Evolutionary conservation across 1,140 invertebrate genomes (phyloP).

Genomic region (Cherax quadricarinatus): DNA sequence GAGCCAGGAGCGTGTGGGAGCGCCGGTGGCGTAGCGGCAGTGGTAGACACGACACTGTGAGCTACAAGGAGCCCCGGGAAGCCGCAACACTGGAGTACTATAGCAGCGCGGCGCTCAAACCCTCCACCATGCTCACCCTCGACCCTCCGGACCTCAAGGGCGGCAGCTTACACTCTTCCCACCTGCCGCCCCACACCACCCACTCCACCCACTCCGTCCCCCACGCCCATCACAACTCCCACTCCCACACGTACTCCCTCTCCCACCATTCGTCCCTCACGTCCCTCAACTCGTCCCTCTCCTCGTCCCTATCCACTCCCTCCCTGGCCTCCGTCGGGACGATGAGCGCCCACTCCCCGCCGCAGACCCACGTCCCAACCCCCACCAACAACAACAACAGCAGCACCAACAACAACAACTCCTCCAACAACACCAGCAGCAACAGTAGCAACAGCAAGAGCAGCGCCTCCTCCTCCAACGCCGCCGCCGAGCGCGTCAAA

Average conservation of each 20-base stretch:
- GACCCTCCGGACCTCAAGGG: conserved; percentile 70
- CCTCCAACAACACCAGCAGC: conserved; percentile 74
- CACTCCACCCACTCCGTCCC: conserved; percentile 70
- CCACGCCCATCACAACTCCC: conserved; percentile 73
- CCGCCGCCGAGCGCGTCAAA: conserved; percentile 89
- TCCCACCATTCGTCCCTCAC: conserved; percentile 72
- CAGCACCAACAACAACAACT: conserved; percentile 70
- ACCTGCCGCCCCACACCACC: conserved; percentile 72
- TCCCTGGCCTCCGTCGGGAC: conserved; percentile 72
- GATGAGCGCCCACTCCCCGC: conserved; percentile 72
- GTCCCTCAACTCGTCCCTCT: conserved; percentile 71
- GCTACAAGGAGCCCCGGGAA: conserved; percentile 74
- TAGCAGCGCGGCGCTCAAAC: conserved; percentile 65
- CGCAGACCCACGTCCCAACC: conserved; percentile 72
- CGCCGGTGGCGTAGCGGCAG: conserved; percentile 47
- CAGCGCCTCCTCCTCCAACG: conserved; percentile 53
- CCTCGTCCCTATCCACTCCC: conserved; percentile 67
- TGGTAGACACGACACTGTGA: conserved; percentile 69
- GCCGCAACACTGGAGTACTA: conserved; percentile 72
- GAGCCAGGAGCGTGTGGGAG: conserved; percentile 77
- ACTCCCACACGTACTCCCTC: conserved; percentile 71
- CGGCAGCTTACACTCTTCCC: conserved; percentile 68
- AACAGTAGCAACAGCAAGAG: conserved; percentile 72
- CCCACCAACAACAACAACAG: conserved; percentile 73
- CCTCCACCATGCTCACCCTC: conserved; percentile 73